Base-by-base conservation (phyloP, 2,888 invertebrate species). In the Polydrusus tereticollis region DNA sequence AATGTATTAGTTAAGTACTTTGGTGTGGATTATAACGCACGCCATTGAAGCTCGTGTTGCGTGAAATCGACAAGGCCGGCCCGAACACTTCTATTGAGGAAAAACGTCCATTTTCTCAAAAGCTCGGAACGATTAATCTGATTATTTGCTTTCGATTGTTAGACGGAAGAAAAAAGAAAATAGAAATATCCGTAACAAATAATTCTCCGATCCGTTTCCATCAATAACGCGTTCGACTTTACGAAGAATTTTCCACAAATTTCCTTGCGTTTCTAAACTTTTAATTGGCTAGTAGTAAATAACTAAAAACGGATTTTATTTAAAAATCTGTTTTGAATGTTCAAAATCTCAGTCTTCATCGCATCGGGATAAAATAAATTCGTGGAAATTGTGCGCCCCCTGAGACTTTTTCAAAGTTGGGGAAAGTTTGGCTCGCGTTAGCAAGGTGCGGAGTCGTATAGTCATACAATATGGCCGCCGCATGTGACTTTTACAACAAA, bases 111-210 rank as follows among this genome's bases (percentile, higher is more conserved):
- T 64, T 23, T 47, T 50, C 33, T 43, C 16, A 26, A 52, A 55
- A 55, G 33, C 58, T 21, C 21, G 16, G 18, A 69, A 43, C 69
- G 55, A 69, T 55, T 69, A 69, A 69, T 68, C 68, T 68, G 68
- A 68, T 68, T 68, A 69, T 62, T 62, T 69, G 69, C 62, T 69
- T 43, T 62, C 52, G 62, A 62, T 68, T 68, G 60, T 68, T 38
- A 38, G 62, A 62, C 55, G 14, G 69, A 36, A 18, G 36, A 29
- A 62, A 23, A 50, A 38, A 62, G 62, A 55, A 69, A 69, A 62
- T 62, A 55, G 60, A 62, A 62, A 69, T 69, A 69, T 60, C 59
- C 69, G 69, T 62, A 69, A 69, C 62, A 69, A 69, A 69, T 69
- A 69, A 69, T 62, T 69, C 52, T 43, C 21, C 41, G 69, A 67